Conservation (phyloP, 1,140 invertebrate genomes). For the Papilio aristodemus region DNA sequence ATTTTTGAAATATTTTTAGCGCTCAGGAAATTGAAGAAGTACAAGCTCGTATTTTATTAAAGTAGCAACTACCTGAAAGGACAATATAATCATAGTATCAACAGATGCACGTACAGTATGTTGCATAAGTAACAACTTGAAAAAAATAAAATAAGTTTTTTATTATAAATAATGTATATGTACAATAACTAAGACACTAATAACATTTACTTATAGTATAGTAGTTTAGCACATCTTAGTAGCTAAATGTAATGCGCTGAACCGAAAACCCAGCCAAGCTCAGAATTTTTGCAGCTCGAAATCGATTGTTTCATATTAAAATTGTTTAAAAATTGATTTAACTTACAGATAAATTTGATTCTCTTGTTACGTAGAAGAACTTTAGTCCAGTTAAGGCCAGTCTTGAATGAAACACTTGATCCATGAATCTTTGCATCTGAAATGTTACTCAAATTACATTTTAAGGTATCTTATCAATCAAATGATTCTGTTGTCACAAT, state of each 20-base stretch:
- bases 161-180: no score
- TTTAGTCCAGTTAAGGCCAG: constrained; percentile 82
- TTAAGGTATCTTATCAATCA: not conserved
- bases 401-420: constrained; percentile 81
- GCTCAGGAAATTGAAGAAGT: constrained; percentile 24
- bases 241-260: no score
- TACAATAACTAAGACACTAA: no score
- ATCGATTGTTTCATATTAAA: no score
- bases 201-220: no score
- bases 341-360: constrained; percentile 42
- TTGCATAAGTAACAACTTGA: no score
- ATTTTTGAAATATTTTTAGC: not conserved
- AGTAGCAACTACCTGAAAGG: constrained; percentile 23
- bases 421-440: constrained; percentile 81
- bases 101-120: no score
- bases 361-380: constrained; percentile 82
- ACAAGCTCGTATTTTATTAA: constrained; percentile 27
- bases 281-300: not conserved
- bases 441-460: not conserved
- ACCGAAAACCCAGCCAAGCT: no score
- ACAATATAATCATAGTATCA: not conserved
- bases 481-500: no score
- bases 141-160: no score
- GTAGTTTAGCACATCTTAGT: no score
- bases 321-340: not conserved